Base-by-base conservation (phyloP, 2,888 invertebrate genomes). In the Eupithecia pulchellata region DNA sequence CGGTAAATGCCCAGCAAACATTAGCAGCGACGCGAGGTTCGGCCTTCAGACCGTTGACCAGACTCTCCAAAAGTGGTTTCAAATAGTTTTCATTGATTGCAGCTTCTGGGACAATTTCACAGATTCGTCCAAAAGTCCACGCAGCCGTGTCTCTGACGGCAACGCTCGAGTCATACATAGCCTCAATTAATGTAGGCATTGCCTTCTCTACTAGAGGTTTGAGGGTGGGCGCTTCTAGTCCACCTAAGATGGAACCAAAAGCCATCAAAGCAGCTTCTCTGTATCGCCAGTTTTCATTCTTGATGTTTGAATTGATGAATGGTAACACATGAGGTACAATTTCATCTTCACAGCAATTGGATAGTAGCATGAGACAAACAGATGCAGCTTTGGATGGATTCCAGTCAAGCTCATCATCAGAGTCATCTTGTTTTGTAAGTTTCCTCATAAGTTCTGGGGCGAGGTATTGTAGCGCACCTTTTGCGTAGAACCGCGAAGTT, bases 341-440 rank as follows among this genome's bases (percentile, higher is more conserved):
- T 85, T 97, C 98, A 89, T 99, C 98, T 90, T 99, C 99, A 87
- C 99, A 99, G 87, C 99, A 99, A 62, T 98, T 98, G 27, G 99
- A 98, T 79, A 99, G 95, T 63, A 99, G 95, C 99, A 99, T 99
- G 32, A 99, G 95, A 88, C 99, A 99, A 4, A 99, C 99, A 42
- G 99, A 99, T 4, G 99, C 99, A 1, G 99, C 99, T 94, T 99
- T 99, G 79, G 99, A 98, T 0, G 99, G 99, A 91, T 99, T 99
- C 99, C 99, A 99, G 83, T 99, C 99, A 85, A 99, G 98, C 88
- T 99, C 99, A 90, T 99, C 99, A 86, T 99, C 99, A 81, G 97
- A 96, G 88, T 99, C 99, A 86, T 98, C 98, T 94, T 99, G 99
- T 90, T 99, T 99, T 9, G 99, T 99, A 36, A 99, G 94, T 84